Base-by-base conservation (phyloP, 2,113 vertebrate species). In the Phalacrocorax carbo region DNA sequence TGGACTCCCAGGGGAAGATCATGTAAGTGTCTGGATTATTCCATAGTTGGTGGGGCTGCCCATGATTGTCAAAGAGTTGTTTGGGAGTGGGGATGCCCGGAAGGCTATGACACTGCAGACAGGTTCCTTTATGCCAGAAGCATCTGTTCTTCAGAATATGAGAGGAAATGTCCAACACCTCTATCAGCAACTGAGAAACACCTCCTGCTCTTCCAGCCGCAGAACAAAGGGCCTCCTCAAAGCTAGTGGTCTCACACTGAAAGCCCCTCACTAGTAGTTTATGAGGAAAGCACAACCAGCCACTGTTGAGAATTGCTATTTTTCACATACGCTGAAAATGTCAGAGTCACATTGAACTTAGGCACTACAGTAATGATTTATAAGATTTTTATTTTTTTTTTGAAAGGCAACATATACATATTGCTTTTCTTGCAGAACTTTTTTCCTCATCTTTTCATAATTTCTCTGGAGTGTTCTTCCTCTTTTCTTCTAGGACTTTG, bases 391-490 rank as follows among this genome's bases (percentile, higher is more conserved):
- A 17, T 17, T 44, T 15, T 44, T 46, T 46, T 46, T 46, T 46
- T 46, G 44, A 46, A 46, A 86, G 69, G 71, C 26, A 97, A 87
- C n/a, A 96, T 84, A 30, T 76, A 97, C 7, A 92, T 70, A 54
- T 96, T 97, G 16, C 88, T 96, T 89, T 94, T 93, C 77, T 95
- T 96, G 12, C 68, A 78, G 36, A 97, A 29, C 40, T 95, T 96
- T 64, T 96, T 94, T 70, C 91, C 55, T 91, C 84, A 75, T 83
- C 29, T 96, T 85, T 95, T 96, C 83, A 95, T 95, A 69, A 86
- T 71, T 95, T 97, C 65, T 58, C 36, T 92, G 27, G 95, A 96
- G 55, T 48, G 40, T 2, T 83, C 49, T 73, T 93, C 36, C 34
- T 94, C 69, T 36, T 78, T 44, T 93, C 71, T 32, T 68, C 60